These are phyloP conservation scores for Syrphus vitripennis DNA, from an alignment of 2,888 invertebrate species.

Conservation along the genomic window DNA sequence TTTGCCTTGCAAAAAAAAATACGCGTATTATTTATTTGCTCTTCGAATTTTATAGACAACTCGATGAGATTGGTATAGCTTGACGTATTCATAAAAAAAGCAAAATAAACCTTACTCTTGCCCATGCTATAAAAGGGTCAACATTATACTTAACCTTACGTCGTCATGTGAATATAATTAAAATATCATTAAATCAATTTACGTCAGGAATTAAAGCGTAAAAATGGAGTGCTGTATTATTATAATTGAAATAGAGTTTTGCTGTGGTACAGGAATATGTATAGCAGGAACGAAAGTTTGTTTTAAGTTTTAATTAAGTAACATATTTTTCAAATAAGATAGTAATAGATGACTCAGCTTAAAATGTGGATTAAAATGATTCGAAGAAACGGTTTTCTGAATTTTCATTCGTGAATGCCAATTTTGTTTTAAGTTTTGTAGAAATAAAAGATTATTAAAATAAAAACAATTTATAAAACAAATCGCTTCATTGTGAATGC, in stretches of 20 bases:
- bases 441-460: too few species aligned
- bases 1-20: slow-evolving; percentile 31
- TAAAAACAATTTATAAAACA: too few species aligned
- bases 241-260: neutral
- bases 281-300: neutral
- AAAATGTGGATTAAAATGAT: neutral
- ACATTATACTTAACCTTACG: slow-evolving; percentile 64
- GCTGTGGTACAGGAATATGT: too few species aligned
- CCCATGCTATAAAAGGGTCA: slow-evolving; percentile 36
- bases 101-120: neutral
- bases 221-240: neutral
- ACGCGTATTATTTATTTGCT: slow-evolving; percentile 44
- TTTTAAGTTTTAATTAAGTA: neutral
- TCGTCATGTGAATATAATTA: slow-evolving; percentile 65
- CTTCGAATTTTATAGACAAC: slow-evolving; percentile 17
- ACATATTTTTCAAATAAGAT: neutral
- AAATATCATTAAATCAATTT: slow-evolving; percentile 69
- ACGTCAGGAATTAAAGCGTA: slow-evolving; percentile 47
- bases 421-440: too few species aligned
- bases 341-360: neutral
- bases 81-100: slow-evolving; percentile 4
- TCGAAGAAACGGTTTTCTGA: too few species aligned
- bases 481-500: too few species aligned
- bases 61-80: neutral
- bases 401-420: too few species aligned